These are phyloP conservation scores for Malurus elegans DNA, from an alignment of 2,113 vertebrate genomes.

Conservation along the genomic window DNA sequence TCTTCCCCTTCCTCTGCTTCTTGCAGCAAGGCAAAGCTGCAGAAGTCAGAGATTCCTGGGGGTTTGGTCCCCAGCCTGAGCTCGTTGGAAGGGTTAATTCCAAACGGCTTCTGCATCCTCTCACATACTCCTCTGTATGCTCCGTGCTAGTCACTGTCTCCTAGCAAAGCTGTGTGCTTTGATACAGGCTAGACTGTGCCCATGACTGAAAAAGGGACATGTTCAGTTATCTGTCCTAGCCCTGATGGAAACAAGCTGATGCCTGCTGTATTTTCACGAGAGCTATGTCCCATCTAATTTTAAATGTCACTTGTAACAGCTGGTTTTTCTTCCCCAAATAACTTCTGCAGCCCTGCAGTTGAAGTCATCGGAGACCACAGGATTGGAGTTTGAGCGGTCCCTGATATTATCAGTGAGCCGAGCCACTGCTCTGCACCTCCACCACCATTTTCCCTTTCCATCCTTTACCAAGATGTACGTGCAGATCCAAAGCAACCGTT, in stretches of 20 bases:
- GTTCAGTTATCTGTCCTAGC: neutral
- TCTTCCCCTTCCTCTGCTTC: neutral
- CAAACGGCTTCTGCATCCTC: neutral
- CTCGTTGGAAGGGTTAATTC: neutral
- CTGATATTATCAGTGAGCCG: neutral
- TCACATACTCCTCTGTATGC: neutral
- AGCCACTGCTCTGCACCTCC: neutral
- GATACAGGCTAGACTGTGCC: neutral
- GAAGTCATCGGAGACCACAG: constrained; percentile 25
- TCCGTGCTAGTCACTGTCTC: neutral
- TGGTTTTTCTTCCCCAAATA: neutral
- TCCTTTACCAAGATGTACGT: neutral
- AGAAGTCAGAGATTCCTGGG: neutral
- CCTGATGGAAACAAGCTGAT: neutral
- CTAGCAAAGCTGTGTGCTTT: neutral
- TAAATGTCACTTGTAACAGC: constrained; percentile 26
- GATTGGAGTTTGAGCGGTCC: neutral
- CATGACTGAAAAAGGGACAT: neutral
- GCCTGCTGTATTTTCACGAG: neutral
- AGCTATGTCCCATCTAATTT: constrained; percentile 2
- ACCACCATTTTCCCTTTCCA: neutral
- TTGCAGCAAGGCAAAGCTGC: neutral
- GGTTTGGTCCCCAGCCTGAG: neutral
- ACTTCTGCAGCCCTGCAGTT: neutral
- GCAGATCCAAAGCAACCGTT: neutral